These are phyloP conservation scores for Miniopterus natalensis DNA, from an alignment of 2,113 vertebrate genomes.

Conservation along the genomic window DNA sequence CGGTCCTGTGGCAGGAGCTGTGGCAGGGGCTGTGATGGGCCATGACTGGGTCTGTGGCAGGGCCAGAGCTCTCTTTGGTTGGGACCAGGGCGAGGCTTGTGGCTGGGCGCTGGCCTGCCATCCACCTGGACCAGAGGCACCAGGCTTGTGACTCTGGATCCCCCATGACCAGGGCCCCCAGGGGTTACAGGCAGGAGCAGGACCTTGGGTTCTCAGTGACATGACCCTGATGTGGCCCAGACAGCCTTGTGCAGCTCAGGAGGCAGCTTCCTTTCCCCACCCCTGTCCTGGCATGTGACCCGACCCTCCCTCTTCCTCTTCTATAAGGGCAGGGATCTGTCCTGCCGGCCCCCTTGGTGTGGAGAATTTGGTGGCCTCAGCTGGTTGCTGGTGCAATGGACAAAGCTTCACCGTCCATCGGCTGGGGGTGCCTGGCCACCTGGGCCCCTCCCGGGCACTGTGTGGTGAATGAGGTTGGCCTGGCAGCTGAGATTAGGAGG, in stretches of 20 bases:
- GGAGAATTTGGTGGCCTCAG: accelerated
- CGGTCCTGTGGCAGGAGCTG: neutral
- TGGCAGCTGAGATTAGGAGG: neutral
- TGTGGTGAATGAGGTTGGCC: accelerated
- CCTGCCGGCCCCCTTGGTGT: neutral
- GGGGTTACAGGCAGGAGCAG: neutral
- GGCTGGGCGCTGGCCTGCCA: neutral
- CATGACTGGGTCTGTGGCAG: too few relatives aligned
- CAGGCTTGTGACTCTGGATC: neutral
- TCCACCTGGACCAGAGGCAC: neutral
- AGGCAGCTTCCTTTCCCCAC: neutral
- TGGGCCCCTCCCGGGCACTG: accelerated
- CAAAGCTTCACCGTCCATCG: accelerated
- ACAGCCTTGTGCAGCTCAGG: neutral
- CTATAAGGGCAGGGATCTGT: accelerated
- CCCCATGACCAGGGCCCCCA: neutral
- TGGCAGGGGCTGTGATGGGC: neutral
- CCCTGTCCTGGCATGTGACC: neutral
- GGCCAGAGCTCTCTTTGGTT: too few relatives aligned
- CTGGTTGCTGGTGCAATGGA: accelerated
- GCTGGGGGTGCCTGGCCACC: accelerated
- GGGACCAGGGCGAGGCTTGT: neutral
- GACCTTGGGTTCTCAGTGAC: accelerated
- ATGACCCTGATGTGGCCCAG: accelerated
- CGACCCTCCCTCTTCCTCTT: neutral